These are phyloP conservation scores for Cantharis lateralis DNA, from an alignment of 2,888 invertebrate genomes.

Conservation along the genomic window DNA sequence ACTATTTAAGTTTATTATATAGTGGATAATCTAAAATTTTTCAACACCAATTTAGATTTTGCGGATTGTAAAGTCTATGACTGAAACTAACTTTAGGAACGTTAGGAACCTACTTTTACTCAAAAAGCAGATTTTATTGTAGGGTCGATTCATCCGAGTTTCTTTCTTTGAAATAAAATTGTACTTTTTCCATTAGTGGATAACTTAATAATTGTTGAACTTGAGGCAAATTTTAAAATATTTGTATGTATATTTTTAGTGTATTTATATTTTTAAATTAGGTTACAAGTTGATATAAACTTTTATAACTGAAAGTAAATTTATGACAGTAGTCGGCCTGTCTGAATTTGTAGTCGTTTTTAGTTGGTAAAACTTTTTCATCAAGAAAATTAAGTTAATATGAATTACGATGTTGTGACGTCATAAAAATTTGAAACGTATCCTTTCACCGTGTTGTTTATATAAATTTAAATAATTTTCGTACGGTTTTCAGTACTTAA, in stretches of 20 bases:
- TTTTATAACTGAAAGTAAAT: not conserved
- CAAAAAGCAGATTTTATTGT: not conserved
- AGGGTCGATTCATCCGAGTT: not conserved
- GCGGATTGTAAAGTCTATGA: too few relatives aligned
- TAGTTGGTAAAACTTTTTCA: conserved; percentile 3
- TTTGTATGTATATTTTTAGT: not conserved
- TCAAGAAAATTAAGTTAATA: conserved; percentile 2
- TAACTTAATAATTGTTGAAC: not conserved
- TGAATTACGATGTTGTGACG: not conserved
- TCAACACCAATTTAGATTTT: not conserved
- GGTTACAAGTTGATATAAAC: not conserved
- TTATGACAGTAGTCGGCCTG: not conserved
- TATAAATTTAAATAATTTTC: not conserved
- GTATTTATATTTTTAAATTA: not conserved
- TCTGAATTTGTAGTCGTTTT: conserved; percentile 2
- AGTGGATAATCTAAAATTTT: not conserved
- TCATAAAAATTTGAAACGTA: not conserved
- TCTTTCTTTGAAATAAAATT: not conserved
- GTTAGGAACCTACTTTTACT: not conserved
- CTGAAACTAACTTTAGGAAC: too few relatives aligned
- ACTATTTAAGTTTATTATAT: not conserved
- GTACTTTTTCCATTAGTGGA: not conserved
- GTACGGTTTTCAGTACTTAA: not conserved
- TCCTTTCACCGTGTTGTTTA: not conserved
- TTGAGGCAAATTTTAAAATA: not conserved